These are phyloP conservation scores for Orthonyx spaldingii DNA, from an alignment of 2,113 vertebrate genomes.

Conservation along the genomic window DNA sequence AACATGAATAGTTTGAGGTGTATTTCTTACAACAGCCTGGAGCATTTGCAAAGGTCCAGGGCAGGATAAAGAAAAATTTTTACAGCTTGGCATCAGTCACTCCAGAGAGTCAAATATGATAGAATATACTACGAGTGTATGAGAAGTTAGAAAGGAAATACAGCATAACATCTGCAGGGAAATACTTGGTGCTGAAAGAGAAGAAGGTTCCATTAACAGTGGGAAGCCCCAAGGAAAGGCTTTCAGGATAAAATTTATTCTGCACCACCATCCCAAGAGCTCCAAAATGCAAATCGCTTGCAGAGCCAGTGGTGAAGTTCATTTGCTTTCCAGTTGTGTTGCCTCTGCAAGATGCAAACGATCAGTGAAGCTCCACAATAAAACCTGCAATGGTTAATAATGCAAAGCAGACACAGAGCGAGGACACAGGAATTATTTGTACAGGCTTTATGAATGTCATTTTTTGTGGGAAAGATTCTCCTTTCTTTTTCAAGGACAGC, in stretches of 20 bases:
- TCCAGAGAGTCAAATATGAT: not conserved
- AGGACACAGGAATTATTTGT: not conserved
- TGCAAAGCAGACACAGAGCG: not conserved
- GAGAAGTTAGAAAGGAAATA: not conserved
- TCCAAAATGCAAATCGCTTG: not conserved
- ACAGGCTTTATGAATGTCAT: not conserved
- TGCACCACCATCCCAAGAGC: not conserved
- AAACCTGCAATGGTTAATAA: not conserved
- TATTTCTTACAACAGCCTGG: not conserved
- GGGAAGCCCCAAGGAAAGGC: not conserved
- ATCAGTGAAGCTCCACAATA: not conserved
- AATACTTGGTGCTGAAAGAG: not conserved
- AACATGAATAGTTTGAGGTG: not conserved
- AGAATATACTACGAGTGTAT: not conserved
- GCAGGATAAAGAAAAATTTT: not conserved
- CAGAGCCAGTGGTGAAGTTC: not conserved
- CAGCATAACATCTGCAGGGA: not conserved
- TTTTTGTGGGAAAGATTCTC: not conserved
- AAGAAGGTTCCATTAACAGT: not conserved
- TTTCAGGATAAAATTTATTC: not conserved
- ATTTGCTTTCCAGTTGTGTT: not conserved
- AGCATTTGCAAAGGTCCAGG: not conserved
- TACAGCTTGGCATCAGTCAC: not conserved
- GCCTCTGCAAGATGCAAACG: not conserved
- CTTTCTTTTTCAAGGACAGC: not conserved